Percentiles rank a stretch among this genome's conserved stretches.
Conservation (phyloP, 1,140 invertebrate species). For the Sweltsa coloradensis region DNA sequence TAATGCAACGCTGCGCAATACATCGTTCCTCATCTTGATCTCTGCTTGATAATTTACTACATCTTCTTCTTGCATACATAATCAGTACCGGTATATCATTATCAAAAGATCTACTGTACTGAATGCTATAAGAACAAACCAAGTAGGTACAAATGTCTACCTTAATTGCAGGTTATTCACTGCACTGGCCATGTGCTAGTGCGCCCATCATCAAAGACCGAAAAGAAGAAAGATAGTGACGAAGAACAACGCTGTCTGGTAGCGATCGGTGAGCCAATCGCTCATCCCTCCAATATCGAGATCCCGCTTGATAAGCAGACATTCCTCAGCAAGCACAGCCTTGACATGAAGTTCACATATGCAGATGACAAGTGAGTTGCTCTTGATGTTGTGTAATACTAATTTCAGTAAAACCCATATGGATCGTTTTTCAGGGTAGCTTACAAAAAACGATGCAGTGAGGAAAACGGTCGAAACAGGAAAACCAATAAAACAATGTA, state of each 20-base stretch:
- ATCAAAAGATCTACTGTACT: no score
- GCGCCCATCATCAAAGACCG: constrained; percentile 8
- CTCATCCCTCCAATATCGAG: constrained; percentile 87
- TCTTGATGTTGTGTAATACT: no score
- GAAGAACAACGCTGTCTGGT: constrained; percentile 42
- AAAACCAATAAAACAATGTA: no score
- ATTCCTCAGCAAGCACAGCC: constrained; percentile 80
- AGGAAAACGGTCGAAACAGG: no score
- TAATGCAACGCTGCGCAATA: no score
- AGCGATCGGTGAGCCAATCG: constrained; percentile 75
- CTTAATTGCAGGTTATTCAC: constrained; percentile 67
- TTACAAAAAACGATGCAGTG: not conserved
- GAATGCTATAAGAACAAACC: no score
- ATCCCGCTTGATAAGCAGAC: constrained; percentile 75
- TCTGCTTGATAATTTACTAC: no score
- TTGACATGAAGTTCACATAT: constrained; percentile 91
- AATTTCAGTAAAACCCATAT: not conserved
- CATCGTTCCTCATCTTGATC: no score
- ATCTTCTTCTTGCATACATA: no score
- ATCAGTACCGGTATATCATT: no score
- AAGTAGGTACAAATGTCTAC: no score
- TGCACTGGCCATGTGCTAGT: constrained; percentile 51
- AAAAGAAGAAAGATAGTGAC: constrained; percentile 5
- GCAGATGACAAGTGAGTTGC: constrained; percentile 85
- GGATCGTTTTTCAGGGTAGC: not conserved